A percentile compares a stretch with the other conserved stretches of the same genome.
phyloP scores from a whole-genome alignment of 2,888 invertebrate genomes.

The Reticulitermes lucifugus region DNA sequence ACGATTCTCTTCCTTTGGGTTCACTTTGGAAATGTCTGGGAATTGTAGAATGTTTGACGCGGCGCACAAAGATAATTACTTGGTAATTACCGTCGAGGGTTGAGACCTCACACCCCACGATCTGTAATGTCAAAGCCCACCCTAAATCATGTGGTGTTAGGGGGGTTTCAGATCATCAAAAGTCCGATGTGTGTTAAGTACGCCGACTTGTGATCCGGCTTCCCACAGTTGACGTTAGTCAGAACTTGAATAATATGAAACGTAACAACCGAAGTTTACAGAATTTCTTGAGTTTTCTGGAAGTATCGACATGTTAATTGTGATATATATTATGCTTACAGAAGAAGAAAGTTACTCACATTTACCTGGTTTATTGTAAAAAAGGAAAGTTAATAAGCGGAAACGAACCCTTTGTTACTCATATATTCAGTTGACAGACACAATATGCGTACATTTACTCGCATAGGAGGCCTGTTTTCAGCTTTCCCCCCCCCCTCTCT shows the following conservation, averaged over 20 bases:
- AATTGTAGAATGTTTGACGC: too few species aligned
- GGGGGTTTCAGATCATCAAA: background rate
- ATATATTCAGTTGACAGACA: too few species aligned
- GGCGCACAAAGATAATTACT: slow-evolving; percentile 1
- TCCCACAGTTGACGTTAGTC: background rate
- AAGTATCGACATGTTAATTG: background rate
- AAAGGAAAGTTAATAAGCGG: too few species aligned
- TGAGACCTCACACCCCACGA: background rate
- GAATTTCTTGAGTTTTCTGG: background rate
- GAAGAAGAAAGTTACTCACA: too few species aligned
- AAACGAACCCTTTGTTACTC: too few species aligned
- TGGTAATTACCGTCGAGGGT: slow-evolving; percentile 6
- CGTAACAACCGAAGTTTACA: background rate
- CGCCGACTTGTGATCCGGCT: background rate
- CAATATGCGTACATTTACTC: too few species aligned
- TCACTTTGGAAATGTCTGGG: background rate
- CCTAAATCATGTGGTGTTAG: background rate
- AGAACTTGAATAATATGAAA: background rate
- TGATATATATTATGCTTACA: too few species aligned
- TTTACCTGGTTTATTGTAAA: too few species aligned
- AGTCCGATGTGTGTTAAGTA: background rate
- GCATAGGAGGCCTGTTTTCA: too few species aligned
- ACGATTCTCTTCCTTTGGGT: slow-evolving; percentile 4
- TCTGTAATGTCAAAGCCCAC: background rate
- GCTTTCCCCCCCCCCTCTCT: too few species aligned